Conservation (phyloP, 1,140 invertebrate genomes). For the Hermetia illucens region DNA sequence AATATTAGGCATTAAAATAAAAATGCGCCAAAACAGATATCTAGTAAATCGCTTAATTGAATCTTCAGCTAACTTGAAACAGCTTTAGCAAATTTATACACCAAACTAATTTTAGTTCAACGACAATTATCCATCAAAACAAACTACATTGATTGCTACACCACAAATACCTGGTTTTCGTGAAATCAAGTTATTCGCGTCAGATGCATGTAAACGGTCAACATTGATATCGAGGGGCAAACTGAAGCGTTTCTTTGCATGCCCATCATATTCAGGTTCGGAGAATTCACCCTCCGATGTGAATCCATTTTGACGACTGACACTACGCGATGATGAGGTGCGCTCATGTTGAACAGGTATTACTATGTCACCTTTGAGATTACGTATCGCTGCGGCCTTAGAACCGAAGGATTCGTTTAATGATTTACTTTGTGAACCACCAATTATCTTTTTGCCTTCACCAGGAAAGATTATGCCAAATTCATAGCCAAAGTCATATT, state of each 20-base stretch:
- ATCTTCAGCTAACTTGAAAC: too few species aligned
- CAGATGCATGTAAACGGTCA: conserved; percentile 23
- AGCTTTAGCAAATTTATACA: too few species aligned
- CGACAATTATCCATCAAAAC: too few species aligned
- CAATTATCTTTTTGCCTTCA: conserved; percentile 39
- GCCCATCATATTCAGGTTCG: conserved; percentile 34
- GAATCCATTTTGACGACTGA: background rate
- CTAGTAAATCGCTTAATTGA: too few species aligned
- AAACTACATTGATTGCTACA: too few species aligned
- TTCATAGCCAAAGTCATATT: conserved; percentile 72
- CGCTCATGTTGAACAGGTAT: conserved; percentile 26
- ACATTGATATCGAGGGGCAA: conserved; percentile 30
- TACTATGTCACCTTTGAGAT: conserved; percentile 15
- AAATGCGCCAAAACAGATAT: too few species aligned
- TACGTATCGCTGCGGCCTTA: conserved; percentile 33
- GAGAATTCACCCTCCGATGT: conserved; percentile 46
- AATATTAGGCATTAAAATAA: too few species aligned
- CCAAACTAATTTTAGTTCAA: too few species aligned
- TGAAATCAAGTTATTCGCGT: conserved; percentile 7
- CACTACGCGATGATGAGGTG: conserved; percentile 2
- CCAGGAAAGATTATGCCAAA: conserved; percentile 59
- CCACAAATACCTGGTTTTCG: too few species aligned
- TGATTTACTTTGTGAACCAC: conserved; percentile 31
- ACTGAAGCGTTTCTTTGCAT: conserved; percentile 30
- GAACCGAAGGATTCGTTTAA: conserved; percentile 36